Evolutionary conservation across 2,797 vertebrate genomes (phyloP), one percentile per base, ranked within the genome.

Genomic region (Pangasius mekongensis): DNA sequence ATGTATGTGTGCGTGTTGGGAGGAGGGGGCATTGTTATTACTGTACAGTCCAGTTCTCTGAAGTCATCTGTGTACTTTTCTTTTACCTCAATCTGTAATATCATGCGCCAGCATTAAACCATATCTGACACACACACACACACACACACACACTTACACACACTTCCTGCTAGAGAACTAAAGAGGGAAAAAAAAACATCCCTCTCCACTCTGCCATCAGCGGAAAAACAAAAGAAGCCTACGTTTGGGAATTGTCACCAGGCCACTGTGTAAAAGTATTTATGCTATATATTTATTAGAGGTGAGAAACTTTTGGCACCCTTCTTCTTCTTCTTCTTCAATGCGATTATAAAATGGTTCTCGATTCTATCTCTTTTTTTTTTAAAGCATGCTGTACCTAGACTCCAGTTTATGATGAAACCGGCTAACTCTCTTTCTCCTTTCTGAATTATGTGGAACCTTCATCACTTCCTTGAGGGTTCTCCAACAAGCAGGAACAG

Each of bases 1-100:
- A 54, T 71, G 52, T 54, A 11, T 14, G 52, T 54, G 52, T 54
- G 52, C 16, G 39, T 43, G 47, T 47, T 47, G 47, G 47, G 47
- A 47, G 62, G 49, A 39, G 43, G 30, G 54, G 56, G 27, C 47
- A 81, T 81, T 87, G 85, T 87, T 85, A 78, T 88, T 71, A 88
- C 30, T 88, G 87, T 83, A 88, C 52, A 22, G 73, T 85, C 73
- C 73, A 43, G 73, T 58, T 18, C 83, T 69, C 83, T 88, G 87
- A 85, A 88, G 83, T 88, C 83, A 88, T 88, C 74, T 88, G 87
- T 88, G 58, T 88, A 80, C 83, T 85, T 88, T 85, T 60, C 83
- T 83, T 60, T 86, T 24, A 66, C 80, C 62, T 69, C n/a, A n/a
- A 71, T 73, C 80, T 82, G 30, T 74, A 22, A 78, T 58, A 56